These are phyloP conservation scores for Leptosomus discolor DNA, from an alignment of 2,113 vertebrate genomes.

Conservation along the genomic window DNA sequence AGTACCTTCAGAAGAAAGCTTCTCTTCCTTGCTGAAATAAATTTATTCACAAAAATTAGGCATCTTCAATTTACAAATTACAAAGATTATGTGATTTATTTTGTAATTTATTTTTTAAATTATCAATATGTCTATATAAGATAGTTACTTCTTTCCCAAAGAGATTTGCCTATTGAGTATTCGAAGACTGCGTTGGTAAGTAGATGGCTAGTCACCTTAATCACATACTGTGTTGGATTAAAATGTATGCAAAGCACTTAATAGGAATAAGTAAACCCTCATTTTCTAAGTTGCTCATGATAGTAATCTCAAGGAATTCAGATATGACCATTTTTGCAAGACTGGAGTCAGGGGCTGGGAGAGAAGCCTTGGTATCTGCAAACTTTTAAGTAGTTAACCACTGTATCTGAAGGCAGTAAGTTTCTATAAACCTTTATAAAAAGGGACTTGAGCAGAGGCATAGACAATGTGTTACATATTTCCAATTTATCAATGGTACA, in stretches of 20 bases:
- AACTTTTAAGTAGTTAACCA: background rate
- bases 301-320: background rate
- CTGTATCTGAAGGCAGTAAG: background rate
- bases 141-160: background rate
- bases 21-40: background rate
- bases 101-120: background rate
- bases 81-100: background rate
- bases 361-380: background rate
- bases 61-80: background rate
- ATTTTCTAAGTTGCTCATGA: background rate
- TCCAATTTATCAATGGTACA: background rate
- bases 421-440: background rate
- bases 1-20: background rate
- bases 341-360: background rate
- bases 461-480: background rate
- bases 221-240: background rate
- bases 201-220: background rate
- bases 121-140: background rate
- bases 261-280: background rate
- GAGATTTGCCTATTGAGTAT: background rate
- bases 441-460: background rate
- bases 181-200: background rate
- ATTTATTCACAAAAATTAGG: background rate
- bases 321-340: background rate
- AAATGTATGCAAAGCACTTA: background rate